Base-by-base conservation (phyloP, 2,888 invertebrate species). In the Drosophila mimetica region DNA sequence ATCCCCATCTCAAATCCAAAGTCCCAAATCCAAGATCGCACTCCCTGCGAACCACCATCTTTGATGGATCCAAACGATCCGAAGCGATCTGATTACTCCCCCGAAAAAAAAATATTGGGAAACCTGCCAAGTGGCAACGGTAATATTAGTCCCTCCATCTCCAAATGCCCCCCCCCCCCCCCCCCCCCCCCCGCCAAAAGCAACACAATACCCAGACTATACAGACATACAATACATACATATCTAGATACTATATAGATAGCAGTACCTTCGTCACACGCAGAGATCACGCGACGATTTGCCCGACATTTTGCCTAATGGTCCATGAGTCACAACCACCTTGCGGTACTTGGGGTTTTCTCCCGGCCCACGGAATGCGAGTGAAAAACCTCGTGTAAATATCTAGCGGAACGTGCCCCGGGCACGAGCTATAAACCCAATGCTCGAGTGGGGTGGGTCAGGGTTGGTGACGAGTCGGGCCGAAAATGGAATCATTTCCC, bases 101-200 rank as follows among this genome's bases (percentile, higher is more conserved):
- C 46, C 57, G 2, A 28, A 44, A 4, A 22, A 42, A 5, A 28
- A 44, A 8, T 8, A 25, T 1, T 0, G 41, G 9, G 59, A 61
- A 61, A 58, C 60, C 60, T 9, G 46, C 46, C 14, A 61, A 61
- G 60, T 61, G 59, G 32, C 44, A 61, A 58, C 60, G 60, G 60
- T 61, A 61, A 58, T 39, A n/a, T 13, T 13, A 22, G 44, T 36
- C 57, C 59, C 25, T n/a, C n/a, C n/a, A n/a, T n/a, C n/a, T n/a
- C n/a, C n/a, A n/a, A n/a, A n/a, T n/a, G n/a, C n/a, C n/a, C 57
- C 59, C 25, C 57, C 59, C 25, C 57, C 59, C 25, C 57, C 59
- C 25, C 57, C 59, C 25, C 57, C 59, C 25, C 22, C 37, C 57
- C 28, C 28, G 20, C 13, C 14, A n/a, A 28, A 60, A 30, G 60